Evolutionary conservation across 2,888 invertebrate species (phyloP).

Genomic region (Agonopterix arenella): DNA sequence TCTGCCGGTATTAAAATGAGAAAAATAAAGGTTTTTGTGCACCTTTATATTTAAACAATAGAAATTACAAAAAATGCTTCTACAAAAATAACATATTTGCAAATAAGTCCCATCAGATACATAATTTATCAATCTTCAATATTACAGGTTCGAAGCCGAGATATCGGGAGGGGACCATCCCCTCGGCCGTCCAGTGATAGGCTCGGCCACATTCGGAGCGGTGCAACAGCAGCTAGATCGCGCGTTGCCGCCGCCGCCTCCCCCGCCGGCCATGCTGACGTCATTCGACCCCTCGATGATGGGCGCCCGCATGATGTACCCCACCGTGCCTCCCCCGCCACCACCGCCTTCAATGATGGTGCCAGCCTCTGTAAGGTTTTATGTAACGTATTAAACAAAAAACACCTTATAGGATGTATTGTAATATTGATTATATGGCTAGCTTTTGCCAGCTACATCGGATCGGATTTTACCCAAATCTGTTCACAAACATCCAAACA

Average conservation of each 20-base stretch:
- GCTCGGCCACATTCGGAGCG: slow-evolving; percentile 83
- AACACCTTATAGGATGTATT: too few species aligned
- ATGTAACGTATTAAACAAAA: too few species aligned
- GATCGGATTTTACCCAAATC: too few species aligned
- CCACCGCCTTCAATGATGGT: slow-evolving; percentile 80
- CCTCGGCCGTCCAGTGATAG: slow-evolving; percentile 79
- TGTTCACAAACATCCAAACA: too few species aligned
- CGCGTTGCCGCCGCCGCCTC: slow-evolving; percentile 55
- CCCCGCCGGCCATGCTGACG: slow-evolving; percentile 47
- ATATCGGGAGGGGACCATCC: slow-evolving; percentile 81
- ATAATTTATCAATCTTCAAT: background rate
- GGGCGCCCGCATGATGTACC: slow-evolving; percentile 65
- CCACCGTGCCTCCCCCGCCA: slow-evolving; percentile 81
- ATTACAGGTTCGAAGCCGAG: slow-evolving; percentile 90
- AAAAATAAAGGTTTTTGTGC: too few species aligned
- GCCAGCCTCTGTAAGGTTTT: slow-evolving; percentile 78
- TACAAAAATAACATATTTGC: too few species aligned
- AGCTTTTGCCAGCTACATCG: too few species aligned
- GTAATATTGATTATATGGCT: too few species aligned
- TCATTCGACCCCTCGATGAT: slow-evolving; percentile 30
- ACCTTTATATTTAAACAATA: too few species aligned
- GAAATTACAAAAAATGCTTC: too few species aligned
- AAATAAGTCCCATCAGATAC: too few species aligned
- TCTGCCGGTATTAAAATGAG: too few species aligned
- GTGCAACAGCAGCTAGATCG: slow-evolving; percentile 82